These are phyloP conservation scores for Spinus pinus DNA, from an alignment of 2,797 vertebrate species.

Conservation along the genomic window DNA sequence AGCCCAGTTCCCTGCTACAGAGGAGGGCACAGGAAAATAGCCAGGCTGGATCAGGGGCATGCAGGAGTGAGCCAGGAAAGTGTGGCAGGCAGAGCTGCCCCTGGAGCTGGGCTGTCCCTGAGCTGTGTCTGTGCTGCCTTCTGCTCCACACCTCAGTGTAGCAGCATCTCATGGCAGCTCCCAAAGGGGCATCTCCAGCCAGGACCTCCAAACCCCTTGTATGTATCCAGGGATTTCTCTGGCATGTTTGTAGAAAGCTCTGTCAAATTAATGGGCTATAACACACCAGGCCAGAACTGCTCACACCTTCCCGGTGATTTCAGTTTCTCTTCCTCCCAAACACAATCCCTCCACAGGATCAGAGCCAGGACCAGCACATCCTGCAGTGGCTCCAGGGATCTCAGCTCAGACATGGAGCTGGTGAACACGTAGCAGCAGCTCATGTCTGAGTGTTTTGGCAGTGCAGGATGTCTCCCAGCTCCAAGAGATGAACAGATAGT, in stretches of 20 bases:
- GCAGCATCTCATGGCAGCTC: background rate
- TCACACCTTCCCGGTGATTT: background rate
- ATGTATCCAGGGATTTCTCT: background rate
- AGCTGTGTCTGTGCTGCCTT: background rate
- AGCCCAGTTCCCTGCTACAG: background rate
- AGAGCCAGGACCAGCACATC: background rate
- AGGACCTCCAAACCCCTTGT: background rate
- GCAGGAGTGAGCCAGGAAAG: background rate
- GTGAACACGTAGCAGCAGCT: background rate
- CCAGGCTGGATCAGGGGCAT: background rate
- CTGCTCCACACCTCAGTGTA: background rate
- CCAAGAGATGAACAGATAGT: slow-evolving; percentile 15
- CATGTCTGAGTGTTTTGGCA: background rate
- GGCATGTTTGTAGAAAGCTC: background rate
- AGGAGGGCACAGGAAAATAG: background rate
- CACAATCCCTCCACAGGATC: background rate
- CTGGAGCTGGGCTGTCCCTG: background rate
- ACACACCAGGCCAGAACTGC: background rate
- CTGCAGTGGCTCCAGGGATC: background rate
- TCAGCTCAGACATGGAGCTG: background rate
- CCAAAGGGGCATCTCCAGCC: background rate
- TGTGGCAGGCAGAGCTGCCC: background rate
- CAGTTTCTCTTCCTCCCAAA: background rate
- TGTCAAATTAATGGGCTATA: background rate
- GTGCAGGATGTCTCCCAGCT: background rate